Conservation (phyloP, 2,797 vertebrate genomes). For the Halcyon badia region DNA sequence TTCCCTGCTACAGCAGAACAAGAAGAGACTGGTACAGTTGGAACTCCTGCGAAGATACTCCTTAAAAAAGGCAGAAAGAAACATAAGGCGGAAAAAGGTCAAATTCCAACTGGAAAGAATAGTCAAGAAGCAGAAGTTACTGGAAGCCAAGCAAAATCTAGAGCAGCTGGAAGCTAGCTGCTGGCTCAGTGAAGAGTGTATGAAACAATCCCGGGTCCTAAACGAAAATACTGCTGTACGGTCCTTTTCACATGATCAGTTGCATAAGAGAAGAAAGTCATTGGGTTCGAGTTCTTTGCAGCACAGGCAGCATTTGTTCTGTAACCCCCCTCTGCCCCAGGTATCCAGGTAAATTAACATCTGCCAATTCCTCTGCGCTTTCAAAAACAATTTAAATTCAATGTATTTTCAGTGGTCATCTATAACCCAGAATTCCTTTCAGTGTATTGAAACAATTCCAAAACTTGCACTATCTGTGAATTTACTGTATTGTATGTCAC, state of each 20-base stretch:
- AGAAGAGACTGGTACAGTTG: slow-evolving; percentile 86
- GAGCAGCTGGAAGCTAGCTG: slow-evolving; percentile 85
- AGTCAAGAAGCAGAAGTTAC: slow-evolving; percentile 87
- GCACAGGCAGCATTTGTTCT: background rate
- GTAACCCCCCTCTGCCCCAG: background rate
- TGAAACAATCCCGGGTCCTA: background rate
- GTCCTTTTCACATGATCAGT: background rate
- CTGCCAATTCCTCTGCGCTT: background rate
- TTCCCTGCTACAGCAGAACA: slow-evolving; percentile 76
- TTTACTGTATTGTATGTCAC: background rate
- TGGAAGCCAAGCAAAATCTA: slow-evolving; percentile 90
- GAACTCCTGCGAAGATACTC: slow-evolving; percentile 86
- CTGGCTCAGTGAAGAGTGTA: slow-evolving; percentile 70
- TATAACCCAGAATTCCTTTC: background rate
- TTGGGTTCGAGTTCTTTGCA: slow-evolving; percentile 37
- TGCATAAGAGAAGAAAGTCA: slow-evolving; percentile 15
- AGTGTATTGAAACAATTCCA: background rate
- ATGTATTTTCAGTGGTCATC: background rate
- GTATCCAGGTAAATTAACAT: slow-evolving; percentile 27
- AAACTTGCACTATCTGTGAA: background rate
- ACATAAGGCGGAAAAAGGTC: slow-evolving; percentile 84
- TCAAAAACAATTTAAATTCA: background rate
- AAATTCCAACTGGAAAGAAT: slow-evolving; percentile 90
- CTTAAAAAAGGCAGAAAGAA: slow-evolving; percentile 84
- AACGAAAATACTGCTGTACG: background rate